Evolutionary conservation across 2,888 invertebrate species (phyloP), one percentile per base, ranked within the genome.

Genomic region (Dasysyrphus tricinctus): DNA sequence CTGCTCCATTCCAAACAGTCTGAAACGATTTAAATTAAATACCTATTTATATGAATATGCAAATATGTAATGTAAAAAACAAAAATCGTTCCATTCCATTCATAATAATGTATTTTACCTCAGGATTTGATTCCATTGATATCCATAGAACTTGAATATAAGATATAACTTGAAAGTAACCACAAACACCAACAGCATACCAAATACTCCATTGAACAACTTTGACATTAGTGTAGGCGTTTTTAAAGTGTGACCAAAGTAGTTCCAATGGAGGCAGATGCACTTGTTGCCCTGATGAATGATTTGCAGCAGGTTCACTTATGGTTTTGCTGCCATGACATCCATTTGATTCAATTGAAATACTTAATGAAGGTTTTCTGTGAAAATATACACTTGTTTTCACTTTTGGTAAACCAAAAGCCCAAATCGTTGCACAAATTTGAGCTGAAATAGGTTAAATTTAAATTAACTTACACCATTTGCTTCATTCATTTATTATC

Each of bases 101-200:
- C 5, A 42, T 14, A 14, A 14, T 29, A n/a, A 54, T 8, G 0
- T 14, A 32, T 88, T 88, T 87, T 63, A 92, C 91, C 49, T 91
- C 90, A 39, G 92, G 90, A 14, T 92, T 88, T 1, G 90, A 90
- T 54, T 93, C 93, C 24, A 94, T 93, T 56, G 92, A 92, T 88
- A 94, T 93, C 96, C 96, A 97, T 67, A 97, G 90, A 0, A 96
- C 93, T 91, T 97, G 97, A 88, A 95, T 94, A 90, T 96, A 97
- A 84, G 94, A 94, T 72, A 94, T 93, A 2, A 96, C 94, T 93
- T 96, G 96, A 32, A 95, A 93, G 90, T 95, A 95, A 5, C 96
- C 96, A 88, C 95, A 95, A 8, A 96, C 94, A 0, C 95, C 95
- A 24, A 96, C 92, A 0, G 96, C 94, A 95, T 96, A 96, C 96